Percentiles rank a stretch among this genome's conserved stretches.
phyloP scores from a whole-genome alignment of 2,888 invertebrate species.

The Mythimna ferrago region DNA sequence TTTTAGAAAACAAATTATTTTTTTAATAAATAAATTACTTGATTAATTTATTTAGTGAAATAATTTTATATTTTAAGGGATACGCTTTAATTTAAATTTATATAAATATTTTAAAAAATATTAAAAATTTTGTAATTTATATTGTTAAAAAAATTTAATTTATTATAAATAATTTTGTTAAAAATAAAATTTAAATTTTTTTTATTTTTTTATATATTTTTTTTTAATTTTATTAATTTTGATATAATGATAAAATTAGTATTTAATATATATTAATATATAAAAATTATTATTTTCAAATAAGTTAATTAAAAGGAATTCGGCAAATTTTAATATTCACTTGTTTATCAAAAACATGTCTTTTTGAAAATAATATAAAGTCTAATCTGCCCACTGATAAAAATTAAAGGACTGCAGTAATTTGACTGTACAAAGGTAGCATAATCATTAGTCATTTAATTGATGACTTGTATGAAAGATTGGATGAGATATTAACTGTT shows the following conservation, averaged over 20 bases:
- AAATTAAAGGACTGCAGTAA: no score
- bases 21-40: slow-evolving; percentile 71
- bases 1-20: slow-evolving; percentile 91
- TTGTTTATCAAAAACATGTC: no score
- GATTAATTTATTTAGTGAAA: slow-evolving; percentile 68
- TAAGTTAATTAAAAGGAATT: no score
- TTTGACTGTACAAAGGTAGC: no score
- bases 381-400: no score
- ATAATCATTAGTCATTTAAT: neutral
- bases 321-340: no score
- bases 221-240: slow-evolving; percentile 84
- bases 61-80: slow-evolving; percentile 90
- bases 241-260: slow-evolving; percentile 92
- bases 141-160: slow-evolving; percentile 90
- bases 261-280: slow-evolving; percentile 74
- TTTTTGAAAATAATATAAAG: no score
- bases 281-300: no score
- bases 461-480: no score
- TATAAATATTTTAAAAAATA: slow-evolving; percentile 76
- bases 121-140: slow-evolving; percentile 89
- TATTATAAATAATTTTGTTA: slow-evolving; percentile 84
- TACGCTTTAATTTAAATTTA: slow-evolving; percentile 91
- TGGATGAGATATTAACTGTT: no score
- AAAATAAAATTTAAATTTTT: slow-evolving; percentile 75
- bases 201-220: slow-evolving; percentile 87